Evolutionary conservation across 2,113 vertebrate species (phyloP).

Genomic region (Labeo catla): DNA sequence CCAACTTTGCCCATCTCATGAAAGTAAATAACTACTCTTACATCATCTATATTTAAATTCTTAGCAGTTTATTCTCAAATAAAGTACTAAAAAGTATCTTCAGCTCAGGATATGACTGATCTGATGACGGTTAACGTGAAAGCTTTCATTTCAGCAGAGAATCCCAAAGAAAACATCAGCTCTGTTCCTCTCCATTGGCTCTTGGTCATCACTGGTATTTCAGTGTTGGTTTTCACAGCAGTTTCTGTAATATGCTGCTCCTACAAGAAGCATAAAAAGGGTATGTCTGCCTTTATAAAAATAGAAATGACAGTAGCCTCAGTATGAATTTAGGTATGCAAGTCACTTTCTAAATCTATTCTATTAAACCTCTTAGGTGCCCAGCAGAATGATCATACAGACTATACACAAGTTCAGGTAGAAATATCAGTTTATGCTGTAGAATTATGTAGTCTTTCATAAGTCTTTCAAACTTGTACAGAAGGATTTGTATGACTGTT

Average conservation of each 20-base stretch:
- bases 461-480: too few relatives aligned
- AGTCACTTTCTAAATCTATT: background rate
- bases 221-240: background rate
- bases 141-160: background rate
- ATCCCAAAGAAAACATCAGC: background rate
- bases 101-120: background rate
- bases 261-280: background rate
- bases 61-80: background rate
- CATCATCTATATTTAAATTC: too few relatives aligned
- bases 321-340: background rate
- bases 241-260: background rate
- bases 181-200: background rate
- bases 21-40: background rate
- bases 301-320: background rate
- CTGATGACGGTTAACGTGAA: background rate
- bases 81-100: background rate
- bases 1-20: background rate
- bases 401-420: background rate
- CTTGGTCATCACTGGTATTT: background rate
- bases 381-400: background rate
- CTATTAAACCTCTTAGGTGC: background rate
- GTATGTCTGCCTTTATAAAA: background rate
- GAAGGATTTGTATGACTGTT: too few relatives aligned
- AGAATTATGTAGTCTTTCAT: background rate
- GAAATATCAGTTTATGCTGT: background rate